Conservation (phyloP, 1,140 invertebrate genomes). For the Hydropsyche tenuis region DNA sequence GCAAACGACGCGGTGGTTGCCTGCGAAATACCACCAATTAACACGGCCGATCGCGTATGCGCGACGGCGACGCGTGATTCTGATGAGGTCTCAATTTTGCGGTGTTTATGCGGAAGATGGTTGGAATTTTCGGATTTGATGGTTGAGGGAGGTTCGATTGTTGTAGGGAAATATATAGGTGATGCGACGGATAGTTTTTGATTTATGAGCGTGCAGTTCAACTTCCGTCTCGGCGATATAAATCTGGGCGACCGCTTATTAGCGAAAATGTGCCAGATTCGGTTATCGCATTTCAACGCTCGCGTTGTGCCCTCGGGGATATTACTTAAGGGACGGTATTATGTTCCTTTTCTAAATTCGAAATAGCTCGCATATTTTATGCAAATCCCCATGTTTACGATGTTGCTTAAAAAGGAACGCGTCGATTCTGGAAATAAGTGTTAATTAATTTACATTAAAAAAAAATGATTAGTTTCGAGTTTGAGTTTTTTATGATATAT, state of each 20-base stretch:
- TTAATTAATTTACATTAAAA: too few species aligned
- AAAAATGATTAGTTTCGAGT: too few species aligned
- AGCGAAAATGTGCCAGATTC: slow-evolving; percentile 29
- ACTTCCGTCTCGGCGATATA: slow-evolving; percentile 16
- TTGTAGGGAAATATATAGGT: not conserved
- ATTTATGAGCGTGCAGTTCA: not conserved
- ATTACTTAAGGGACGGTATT: slow-evolving; percentile 17
- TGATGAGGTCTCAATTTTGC: too few species aligned
- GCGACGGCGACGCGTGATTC: too few species aligned
- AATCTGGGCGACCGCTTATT: slow-evolving; percentile 37
- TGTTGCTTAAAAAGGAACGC: too few species aligned
- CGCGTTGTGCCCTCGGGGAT: slow-evolving; percentile 22
- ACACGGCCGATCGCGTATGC: not conserved
- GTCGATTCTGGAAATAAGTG: too few species aligned
- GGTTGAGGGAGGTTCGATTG: too few species aligned
- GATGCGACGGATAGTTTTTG: not conserved
- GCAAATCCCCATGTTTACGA: too few species aligned
- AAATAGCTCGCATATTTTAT: slow-evolving; percentile 7
- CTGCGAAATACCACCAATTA: slow-evolving; percentile 45
- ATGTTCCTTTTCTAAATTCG: slow-evolving; percentile 25
- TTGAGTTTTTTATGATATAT: too few species aligned
- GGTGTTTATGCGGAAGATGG: too few species aligned
- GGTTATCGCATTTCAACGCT: slow-evolving; percentile 33
- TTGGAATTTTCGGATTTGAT: too few species aligned
- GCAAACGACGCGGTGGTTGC: slow-evolving; percentile 38